Evolutionary conservation across 1,140 invertebrate genomes (phyloP).

Genomic region (Pollicipes pollicipes): DNA sequence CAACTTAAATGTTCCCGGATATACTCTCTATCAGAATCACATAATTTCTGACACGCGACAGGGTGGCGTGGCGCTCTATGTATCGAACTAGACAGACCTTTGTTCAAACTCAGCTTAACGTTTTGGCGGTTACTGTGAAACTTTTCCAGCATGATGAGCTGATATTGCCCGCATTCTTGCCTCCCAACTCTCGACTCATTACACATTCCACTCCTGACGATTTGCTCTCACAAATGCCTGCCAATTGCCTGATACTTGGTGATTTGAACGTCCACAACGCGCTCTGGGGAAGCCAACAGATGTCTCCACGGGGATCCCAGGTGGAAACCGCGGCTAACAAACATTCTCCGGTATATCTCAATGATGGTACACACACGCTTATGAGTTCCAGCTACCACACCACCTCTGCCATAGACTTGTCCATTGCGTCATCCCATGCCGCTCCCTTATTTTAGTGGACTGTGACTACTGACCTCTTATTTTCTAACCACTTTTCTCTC

Average conservation of each 20-base stretch:
- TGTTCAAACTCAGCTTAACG: neutral
- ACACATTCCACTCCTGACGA: neutral
- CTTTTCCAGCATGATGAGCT: neutral
- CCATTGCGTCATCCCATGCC: neutral
- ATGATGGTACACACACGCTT: neutral
- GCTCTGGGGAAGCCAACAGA: neutral
- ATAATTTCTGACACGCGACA: neutral
- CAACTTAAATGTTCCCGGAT: neutral
- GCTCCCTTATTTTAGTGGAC: neutral
- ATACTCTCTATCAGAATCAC: neutral
- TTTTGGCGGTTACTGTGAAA: neutral
- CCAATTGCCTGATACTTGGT: neutral
- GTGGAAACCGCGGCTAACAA: neutral
- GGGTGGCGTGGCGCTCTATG: neutral
- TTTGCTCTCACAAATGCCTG: neutral
- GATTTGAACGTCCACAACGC: neutral
- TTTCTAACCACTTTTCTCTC: neutral
- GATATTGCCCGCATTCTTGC: neutral
- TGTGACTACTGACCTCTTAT: neutral
- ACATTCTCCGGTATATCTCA: neutral
- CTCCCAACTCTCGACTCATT: neutral
- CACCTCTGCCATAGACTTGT: neutral
- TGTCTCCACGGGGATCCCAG: neutral
- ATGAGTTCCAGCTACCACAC: neutral
- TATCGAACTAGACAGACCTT: neutral